Percentiles rank a stretch among this genome's conserved stretches.
phyloP scores from a whole-genome alignment of 2,888 invertebrate genomes.

The Axea sp. region DNA sequence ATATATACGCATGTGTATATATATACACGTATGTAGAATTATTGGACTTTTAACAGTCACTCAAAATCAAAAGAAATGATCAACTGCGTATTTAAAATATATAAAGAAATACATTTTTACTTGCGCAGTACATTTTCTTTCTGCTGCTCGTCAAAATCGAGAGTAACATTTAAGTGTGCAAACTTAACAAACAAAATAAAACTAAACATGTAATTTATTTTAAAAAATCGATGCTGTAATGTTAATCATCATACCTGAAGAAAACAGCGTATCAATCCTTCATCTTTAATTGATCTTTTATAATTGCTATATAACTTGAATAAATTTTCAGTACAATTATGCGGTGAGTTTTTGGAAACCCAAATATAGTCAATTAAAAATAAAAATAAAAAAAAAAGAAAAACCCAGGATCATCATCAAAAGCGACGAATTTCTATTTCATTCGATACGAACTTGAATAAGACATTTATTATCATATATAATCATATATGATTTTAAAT shows the following conservation, averaged over 20 bases:
- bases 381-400: too few relatives aligned
- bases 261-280: too few relatives aligned
- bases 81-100: constrained; percentile 13
- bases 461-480: too few relatives aligned
- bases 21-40: constrained; percentile 9
- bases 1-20: constrained; percentile 14
- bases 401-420: too few relatives aligned
- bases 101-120: constrained; percentile 37
- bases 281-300: too few relatives aligned
- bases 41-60: constrained; percentile 16
- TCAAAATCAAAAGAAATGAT: constrained; percentile 10
- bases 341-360: too few relatives aligned
- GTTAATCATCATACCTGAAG: background rate
- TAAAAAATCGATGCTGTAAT: constrained; percentile 8
- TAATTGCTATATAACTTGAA: too few relatives aligned
- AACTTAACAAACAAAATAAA: constrained; percentile 55
- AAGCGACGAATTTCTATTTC: too few relatives aligned
- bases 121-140: background rate
- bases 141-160: constrained; percentile 9
- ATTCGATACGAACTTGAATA: too few relatives aligned
- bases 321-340: too few relatives aligned
- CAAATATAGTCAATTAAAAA: too few relatives aligned
- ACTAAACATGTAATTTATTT: constrained; percentile 27
- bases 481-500: too few relatives aligned
- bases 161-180: constrained; percentile 34